Conservation (phyloP, 2,113 vertebrate species). For the Nycticorax nycticorax region DNA sequence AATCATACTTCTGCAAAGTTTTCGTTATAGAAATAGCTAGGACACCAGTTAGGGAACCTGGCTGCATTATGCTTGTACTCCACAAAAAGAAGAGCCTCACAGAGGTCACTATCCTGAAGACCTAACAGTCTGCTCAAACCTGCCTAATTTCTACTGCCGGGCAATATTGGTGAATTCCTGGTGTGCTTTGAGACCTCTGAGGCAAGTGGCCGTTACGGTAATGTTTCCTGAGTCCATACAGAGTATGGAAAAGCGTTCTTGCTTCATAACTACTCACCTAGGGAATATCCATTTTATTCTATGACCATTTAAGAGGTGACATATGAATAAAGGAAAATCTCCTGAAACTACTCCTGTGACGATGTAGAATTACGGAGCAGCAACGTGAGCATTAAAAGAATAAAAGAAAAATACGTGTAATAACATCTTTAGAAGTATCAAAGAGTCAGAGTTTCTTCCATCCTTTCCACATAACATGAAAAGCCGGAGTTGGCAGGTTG, state of each 20-base stretch:
- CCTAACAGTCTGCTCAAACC: background rate
- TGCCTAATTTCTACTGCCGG: background rate
- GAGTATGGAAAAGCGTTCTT: background rate
- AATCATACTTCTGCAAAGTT: background rate
- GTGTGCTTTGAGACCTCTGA: background rate
- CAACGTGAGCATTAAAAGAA: background rate
- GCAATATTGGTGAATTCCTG: background rate
- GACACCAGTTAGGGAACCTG: fast-evolving
- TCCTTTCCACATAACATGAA: background rate
- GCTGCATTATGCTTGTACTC: background rate
- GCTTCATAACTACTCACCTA: background rate
- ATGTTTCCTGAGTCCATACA: background rate
- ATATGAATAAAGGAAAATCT: background rate
- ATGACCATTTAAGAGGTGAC: background rate
- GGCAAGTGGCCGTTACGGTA: too few relatives aligned
- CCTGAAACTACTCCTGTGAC: background rate
- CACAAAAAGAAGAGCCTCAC: background rate
- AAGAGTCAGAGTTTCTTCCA: background rate
- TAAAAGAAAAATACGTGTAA: background rate
- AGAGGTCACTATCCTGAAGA: background rate
- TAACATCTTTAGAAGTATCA: background rate
- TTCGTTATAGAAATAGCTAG: background rate
- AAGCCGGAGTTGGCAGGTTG: background rate
- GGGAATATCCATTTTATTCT: background rate
- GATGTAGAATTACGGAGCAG: background rate